A percentile compares a stretch with the other conserved stretches of the same genome.
Evolutionary conservation across 2,797 vertebrate species (phyloP).

Genomic region (Halcyon badia): DNA sequence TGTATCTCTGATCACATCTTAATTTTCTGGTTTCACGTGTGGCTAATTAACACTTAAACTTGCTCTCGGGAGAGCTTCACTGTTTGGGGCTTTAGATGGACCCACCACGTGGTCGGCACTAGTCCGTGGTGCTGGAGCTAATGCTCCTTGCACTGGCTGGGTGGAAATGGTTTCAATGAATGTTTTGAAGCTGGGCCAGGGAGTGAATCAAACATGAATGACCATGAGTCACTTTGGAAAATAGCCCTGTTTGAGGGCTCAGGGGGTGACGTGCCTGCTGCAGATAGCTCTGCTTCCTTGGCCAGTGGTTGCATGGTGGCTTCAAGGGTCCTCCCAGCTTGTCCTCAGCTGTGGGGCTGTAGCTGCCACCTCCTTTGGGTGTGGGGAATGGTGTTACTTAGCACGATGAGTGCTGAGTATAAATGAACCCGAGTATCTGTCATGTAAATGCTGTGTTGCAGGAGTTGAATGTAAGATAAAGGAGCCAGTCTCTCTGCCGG

Average conservation of each 20-base stretch:
- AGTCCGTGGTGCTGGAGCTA: not conserved
- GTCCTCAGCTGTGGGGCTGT: not conserved
- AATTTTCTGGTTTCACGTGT: not conserved
- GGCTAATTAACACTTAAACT: not conserved
- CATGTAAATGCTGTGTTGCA: not conserved
- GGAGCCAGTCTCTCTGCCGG: not conserved
- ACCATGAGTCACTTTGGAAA: constrained; percentile 59
- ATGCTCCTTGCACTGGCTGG: not conserved
- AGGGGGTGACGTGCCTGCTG: not conserved
- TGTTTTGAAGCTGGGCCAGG: constrained; percentile 53
- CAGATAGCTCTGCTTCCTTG: not conserved
- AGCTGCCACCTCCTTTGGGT: not conserved
- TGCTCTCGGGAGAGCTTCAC: not conserved
- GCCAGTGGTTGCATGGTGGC: accelerated
- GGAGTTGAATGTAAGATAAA: not conserved
- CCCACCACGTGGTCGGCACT: not conserved
- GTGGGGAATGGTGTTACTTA: not conserved
- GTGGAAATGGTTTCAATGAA: constrained; percentile 35
- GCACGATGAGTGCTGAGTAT: not conserved
- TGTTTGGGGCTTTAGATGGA: not conserved
- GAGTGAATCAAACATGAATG: constrained; percentile 52
- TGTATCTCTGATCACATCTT: not conserved
- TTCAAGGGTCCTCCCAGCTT: not conserved
- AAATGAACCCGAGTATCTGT: not conserved
- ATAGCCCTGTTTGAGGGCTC: not conserved